Evolutionary conservation across 2,113 vertebrate species (phyloP), one percentile per base, ranked within the genome.

Genomic region (Rhombomys opimus): DNA sequence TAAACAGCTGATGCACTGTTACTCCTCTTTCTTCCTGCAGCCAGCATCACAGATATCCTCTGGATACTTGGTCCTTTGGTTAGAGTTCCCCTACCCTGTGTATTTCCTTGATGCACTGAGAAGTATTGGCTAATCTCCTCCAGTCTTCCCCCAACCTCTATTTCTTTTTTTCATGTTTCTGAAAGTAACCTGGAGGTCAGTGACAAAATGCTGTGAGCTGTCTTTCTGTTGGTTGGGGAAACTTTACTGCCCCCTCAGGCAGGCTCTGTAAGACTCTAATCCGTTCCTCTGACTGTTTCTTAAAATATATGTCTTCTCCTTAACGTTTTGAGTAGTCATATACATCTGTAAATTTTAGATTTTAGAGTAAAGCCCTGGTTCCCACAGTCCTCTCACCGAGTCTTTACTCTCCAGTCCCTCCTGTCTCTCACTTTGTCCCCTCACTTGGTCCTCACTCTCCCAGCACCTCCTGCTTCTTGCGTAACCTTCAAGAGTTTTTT

Each of bases 21-120:
- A 96, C 59, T 94, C 89, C 68, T 80, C 91, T 97, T 97, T 94
- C 96, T 97, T 97, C 96, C 95, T 82, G 75, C 4, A 35, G 46
- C 46, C 90, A 4, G 27, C 54, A 35, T 52, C 70, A 76, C 52
- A 90, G 30, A 92, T 61, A 87, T 46, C 84, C 81, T 76, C 68
- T 59, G 52, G 57, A 95, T 76, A 88, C 67, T 65, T 72, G 38
- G 63, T 96, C 76, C 68, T 77, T 72, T 68, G 20, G 50, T 46
- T 90, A 86, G 84, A 38, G 87, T 89, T 97, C n/a, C 35, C 9
- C 17, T 41, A 18, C 32, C 57, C 68, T 97, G 52, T 65, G 35
- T 86, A 94, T 78, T 78, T 77, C 7, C 67, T 22, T 94, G 59
- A 84, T 68, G 61, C 54, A 63, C 93, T 82, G 0, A 73, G 70